Base-by-base conservation (phyloP, 2,797 vertebrate species). In the Pipistrellus pygmaeus region DNA sequence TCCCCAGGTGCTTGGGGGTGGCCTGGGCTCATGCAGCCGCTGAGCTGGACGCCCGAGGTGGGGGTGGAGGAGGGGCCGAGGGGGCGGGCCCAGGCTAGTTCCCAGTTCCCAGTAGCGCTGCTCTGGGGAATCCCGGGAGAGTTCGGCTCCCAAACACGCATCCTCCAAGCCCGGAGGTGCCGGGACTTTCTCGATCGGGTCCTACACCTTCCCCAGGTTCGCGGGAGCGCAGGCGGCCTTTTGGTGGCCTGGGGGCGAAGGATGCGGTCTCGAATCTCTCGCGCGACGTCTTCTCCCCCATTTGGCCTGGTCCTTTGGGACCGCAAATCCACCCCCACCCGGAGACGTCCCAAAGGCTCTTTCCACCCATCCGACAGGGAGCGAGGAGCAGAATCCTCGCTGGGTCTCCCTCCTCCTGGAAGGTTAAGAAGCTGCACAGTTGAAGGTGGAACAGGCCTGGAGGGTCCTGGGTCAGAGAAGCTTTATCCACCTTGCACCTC, bases 41-140 rank as follows among this genome's bases (percentile, higher is more conserved):
- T 5, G 72, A 60, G 72, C 15, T n/a, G 38, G 0, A 1, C 0
- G 23, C 12, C 9, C 1, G 14, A 3, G 51, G 46, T 30, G 48
- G 89, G 46, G 48, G 66, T 75, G 51, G 93, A 94, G 90, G 94
- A 94, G 95, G 93, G 69, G 85, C 78, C 25, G 51, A 93, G 82
- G 93, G 95, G 97, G 96, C 75, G 90, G 96, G 64, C 46, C 83
- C 69, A 66, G 76, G 68, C 41, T 81, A 44, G 57, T 80, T 96
- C 62, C 81, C 53, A 57, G 78, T 90, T 76, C 62, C 85, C 77
- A 85, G 90, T 85, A 51, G 13, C 0, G 23, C 53, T 11, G 89
- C n/a, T 78, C 8, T 9, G 0, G 0, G 38, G 55, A 55, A 23
- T 46, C 82, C 44, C 0, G 27, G 48, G 27, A 44, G 35, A 81